Conservation (phyloP, 2,888 invertebrate species). For the Acanthosepion pharaonis region DNA sequence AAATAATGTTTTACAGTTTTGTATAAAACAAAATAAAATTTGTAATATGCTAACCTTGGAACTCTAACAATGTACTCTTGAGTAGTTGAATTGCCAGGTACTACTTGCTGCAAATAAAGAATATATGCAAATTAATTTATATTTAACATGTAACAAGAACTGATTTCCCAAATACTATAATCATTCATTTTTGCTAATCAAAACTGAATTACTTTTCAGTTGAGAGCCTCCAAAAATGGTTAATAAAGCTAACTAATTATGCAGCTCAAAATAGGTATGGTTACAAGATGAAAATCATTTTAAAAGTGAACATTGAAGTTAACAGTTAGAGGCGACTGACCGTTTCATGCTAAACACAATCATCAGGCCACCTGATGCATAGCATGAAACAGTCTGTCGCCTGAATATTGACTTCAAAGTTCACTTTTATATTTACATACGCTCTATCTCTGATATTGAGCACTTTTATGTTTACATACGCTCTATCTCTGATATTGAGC, state of each 20-base stretch:
- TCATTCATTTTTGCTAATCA: neutral
- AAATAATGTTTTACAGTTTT: neutral
- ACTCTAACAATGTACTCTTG: constrained; percentile 62
- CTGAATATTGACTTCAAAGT: no score
- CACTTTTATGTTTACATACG: no score
- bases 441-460: no score
- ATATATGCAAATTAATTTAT: neutral
- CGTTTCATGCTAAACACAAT: no score
- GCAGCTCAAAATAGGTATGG: neutral
- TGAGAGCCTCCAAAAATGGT: neutral
- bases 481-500: no score
- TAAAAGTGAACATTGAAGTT: no score
- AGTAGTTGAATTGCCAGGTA: constrained; percentile 49
- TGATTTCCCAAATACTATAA: neutral
- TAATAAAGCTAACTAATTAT: neutral
- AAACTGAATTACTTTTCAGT: no score
- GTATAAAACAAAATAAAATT: neutral
- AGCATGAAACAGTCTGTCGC: no score
- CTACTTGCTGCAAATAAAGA: neutral
- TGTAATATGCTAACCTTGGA: constrained; percentile 55
- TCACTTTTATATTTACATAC: no score
- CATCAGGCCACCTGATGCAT: no score
- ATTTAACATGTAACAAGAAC: neutral
- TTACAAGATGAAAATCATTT: neutral
- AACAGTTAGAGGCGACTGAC: no score